Evolutionary conservation across 1,140 invertebrate genomes (phyloP).

Genomic region (Neodiprion virginianus): DNA sequence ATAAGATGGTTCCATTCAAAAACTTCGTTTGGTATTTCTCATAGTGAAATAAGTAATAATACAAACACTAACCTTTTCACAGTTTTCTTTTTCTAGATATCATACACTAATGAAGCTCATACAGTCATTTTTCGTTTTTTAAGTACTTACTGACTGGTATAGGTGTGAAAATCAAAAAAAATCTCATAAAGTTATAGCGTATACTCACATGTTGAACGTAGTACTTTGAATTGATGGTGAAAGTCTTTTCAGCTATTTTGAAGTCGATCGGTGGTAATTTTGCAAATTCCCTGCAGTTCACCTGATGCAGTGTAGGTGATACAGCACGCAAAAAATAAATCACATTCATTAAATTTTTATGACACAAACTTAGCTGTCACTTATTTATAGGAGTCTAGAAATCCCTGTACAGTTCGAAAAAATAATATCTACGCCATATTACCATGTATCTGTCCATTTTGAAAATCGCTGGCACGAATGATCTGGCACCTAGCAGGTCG

Average conservation of each 20-base stretch:
- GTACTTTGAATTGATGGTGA: conserved; percentile 70
- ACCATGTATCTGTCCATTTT: conserved; percentile 66
- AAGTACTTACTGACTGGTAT: too few relatives aligned
- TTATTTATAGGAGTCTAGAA: neutral
- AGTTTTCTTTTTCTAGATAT: neutral
- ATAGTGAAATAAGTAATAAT: conserved; percentile 1
- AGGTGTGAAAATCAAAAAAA: conserved; percentile 4
- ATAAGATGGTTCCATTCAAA: conserved; percentile 9
- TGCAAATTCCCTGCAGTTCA: conserved; percentile 64
- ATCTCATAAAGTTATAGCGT: conserved; percentile 15
- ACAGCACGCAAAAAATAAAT: conserved; percentile 16
- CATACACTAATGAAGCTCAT: neutral
- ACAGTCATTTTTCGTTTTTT: conserved; percentile 12
- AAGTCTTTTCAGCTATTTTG: conserved; percentile 67
- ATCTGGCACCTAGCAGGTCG: conserved; percentile 69
- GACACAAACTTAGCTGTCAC: neutral
- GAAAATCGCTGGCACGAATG: conserved; percentile 52
- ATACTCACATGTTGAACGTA: conserved; percentile 70
- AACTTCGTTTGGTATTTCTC: conserved; percentile 14
- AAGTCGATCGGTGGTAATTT: conserved; percentile 74
- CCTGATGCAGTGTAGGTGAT: conserved; percentile 38
- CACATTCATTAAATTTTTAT: neutral
- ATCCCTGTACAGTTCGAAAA: neutral
- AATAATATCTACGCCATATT: conserved; percentile 29
- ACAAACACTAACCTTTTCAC: too few relatives aligned